These are phyloP conservation scores for Drosophila tristis DNA, from an alignment of 1,140 invertebrate species.

Conservation along the genomic window DNA sequence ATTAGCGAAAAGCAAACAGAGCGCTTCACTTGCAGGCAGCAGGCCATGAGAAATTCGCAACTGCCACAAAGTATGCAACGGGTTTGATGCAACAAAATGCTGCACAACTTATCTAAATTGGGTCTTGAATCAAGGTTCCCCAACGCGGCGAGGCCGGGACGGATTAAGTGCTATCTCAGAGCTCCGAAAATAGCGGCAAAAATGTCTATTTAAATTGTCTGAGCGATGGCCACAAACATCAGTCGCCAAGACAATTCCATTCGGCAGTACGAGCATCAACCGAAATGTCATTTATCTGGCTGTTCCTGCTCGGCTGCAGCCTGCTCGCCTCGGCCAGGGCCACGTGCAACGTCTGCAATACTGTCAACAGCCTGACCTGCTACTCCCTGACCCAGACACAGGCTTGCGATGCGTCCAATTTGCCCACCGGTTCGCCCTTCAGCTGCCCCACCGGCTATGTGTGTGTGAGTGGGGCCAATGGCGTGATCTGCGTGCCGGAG, in stretches of 20 bases:
- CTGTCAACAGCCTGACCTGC: conserved; percentile 62
- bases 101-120: conserved; percentile 65
- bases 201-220: conserved; percentile 55
- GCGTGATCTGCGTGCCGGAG: conserved; percentile 52
- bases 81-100: not conserved
- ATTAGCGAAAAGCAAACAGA: not conserved
- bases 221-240: conserved; percentile 13
- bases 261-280: too few relatives aligned
- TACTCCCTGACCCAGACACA: conserved; percentile 66
- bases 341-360: conserved; percentile 66
- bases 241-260: conserved; percentile 16
- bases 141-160: conserved; percentile 16
- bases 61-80: conserved; percentile 56
- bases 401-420: conserved; percentile 50
- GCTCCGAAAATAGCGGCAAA: conserved; percentile 14
- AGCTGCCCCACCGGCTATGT: conserved; percentile 63
- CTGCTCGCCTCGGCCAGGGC: conserved; percentile 25
- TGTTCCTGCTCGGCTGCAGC: conserved; percentile 10
- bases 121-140: conserved; percentile 27
- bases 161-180: conserved; percentile 41
- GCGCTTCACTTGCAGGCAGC: not conserved
- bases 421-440: conserved; percentile 38
- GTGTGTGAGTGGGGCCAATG: conserved; percentile 49
- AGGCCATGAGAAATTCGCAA: not conserved
- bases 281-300: conserved; percentile 22